These are phyloP conservation scores for Acronicta leporina DNA, from an alignment of 2,888 invertebrate species.

Conservation along the genomic window DNA sequence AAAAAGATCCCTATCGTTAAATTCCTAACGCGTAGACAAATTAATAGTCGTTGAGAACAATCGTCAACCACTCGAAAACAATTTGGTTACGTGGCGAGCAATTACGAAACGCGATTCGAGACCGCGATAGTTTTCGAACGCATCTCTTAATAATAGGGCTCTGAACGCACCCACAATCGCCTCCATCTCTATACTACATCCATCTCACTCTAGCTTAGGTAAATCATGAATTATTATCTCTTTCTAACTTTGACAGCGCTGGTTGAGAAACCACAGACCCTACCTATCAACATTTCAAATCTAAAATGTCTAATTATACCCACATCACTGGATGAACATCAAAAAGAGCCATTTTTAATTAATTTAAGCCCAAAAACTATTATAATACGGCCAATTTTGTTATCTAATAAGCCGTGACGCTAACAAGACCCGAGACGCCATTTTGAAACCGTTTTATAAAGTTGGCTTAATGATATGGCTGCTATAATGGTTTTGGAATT, in stretches of 20 bases:
- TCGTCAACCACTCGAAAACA: slow-evolving; percentile 86
- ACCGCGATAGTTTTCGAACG: slow-evolving; percentile 80
- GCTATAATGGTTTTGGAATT: slow-evolving; percentile 69
- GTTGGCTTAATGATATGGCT: slow-evolving; percentile 66
- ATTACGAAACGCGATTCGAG: slow-evolving; percentile 84
- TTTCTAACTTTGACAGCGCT: slow-evolving; percentile 78
- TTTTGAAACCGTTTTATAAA: slow-evolving; percentile 77
- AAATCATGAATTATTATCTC: slow-evolving; percentile 59
- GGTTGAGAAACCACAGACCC: slow-evolving; percentile 77
- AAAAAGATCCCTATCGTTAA: slow-evolving; percentile 77
- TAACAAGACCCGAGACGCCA: slow-evolving; percentile 81
- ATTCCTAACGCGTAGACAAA: slow-evolving; percentile 84
- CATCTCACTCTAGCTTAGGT: slow-evolving; percentile 64
- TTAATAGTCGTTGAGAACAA: slow-evolving; percentile 86
- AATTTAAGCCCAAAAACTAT: slow-evolving; percentile 87
- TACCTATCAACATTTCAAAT: slow-evolving; percentile 82
- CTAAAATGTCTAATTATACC: slow-evolving; percentile 88
- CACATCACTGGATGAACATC: slow-evolving; percentile 85
- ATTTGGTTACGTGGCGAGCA: slow-evolving; percentile 84
- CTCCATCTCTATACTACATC: slow-evolving; percentile 70
- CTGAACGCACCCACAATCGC: slow-evolving; percentile 75
- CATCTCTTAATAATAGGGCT: slow-evolving; percentile 85
- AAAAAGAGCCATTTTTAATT: slow-evolving; percentile 86
- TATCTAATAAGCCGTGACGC: slow-evolving; percentile 86
- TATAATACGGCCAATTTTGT: slow-evolving; percentile 87